Conservation (phyloP, 2,113 vertebrate genomes). For the Amblyornis subalaris region DNA sequence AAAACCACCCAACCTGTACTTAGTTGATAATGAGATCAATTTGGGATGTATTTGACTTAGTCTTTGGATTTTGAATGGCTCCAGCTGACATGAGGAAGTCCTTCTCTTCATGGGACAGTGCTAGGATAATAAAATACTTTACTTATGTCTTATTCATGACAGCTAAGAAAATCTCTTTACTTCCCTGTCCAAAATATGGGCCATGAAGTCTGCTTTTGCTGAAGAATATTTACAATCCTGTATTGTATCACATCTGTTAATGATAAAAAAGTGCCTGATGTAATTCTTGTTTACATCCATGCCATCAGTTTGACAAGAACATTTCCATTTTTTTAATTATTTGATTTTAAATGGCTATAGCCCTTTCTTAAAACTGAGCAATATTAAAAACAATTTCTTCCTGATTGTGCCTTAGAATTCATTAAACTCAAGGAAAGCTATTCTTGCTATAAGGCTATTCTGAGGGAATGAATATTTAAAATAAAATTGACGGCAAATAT, state of each 20-base stretch:
- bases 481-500: constrained; percentile 23
- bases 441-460: constrained; percentile 14
- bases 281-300: constrained; percentile 13
- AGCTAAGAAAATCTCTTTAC: background rate
- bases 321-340: background rate
- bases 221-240: constrained; percentile 12
- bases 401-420: background rate
- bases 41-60: background rate
- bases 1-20: background rate
- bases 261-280: background rate
- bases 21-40: background rate
- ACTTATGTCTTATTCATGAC: background rate
- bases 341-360: constrained; percentile 21
- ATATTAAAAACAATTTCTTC: constrained; percentile 34
- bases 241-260: constrained; percentile 16
- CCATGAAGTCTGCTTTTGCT: background rate
- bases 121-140: background rate
- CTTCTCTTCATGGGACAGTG: background rate
- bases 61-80: background rate
- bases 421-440: constrained; percentile 37
- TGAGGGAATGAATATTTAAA: constrained; percentile 34
- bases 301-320: constrained; percentile 10
- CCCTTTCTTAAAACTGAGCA: background rate
- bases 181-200: background rate
- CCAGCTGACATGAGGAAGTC: background rate